Conservation (phyloP, 2,888 invertebrate species). For the Plagodis pulveraria region DNA sequence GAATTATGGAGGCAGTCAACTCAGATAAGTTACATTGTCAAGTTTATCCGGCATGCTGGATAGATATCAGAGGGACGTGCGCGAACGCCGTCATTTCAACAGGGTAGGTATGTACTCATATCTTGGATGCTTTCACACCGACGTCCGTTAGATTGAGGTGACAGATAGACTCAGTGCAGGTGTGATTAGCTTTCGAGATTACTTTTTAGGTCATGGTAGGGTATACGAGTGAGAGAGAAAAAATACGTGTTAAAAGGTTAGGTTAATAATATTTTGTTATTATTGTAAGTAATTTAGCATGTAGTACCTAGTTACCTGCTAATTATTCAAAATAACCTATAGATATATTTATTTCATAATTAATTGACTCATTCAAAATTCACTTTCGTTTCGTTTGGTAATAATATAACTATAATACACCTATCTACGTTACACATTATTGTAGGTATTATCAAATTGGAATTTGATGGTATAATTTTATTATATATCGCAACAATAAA, state of each 20-base stretch:
- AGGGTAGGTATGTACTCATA: not conserved
- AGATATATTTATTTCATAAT: too few species aligned
- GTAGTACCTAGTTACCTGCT: too few species aligned
- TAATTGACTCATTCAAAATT: too few species aligned
- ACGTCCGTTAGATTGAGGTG: slow-evolving; percentile 22
- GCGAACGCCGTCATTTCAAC: slow-evolving; percentile 25
- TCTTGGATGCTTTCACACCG: slow-evolving; percentile 21
- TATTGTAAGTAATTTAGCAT: too few species aligned
- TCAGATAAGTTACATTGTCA: slow-evolving; percentile 33
- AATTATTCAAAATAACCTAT: too few species aligned
- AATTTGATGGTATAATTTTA: too few species aligned
- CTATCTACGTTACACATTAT: too few species aligned
- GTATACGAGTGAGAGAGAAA: not conserved
- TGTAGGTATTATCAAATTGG: too few species aligned
- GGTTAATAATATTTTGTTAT: too few species aligned
- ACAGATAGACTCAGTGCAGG: slow-evolving; percentile 27
- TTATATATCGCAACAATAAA: too few species aligned
- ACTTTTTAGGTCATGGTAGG: slow-evolving; percentile 8
- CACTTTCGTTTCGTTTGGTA: too few species aligned
- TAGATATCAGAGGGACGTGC: slow-evolving; percentile 33
- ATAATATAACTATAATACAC: too few species aligned
- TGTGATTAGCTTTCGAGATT: slow-evolving; percentile 22
- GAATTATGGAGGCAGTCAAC: slow-evolving; percentile 22
- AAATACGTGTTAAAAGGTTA: not conserved
- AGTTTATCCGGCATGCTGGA: slow-evolving; percentile 36